These are phyloP conservation scores for Atta texana DNA, from an alignment of 1,140 invertebrate genomes.

Conservation along the genomic window DNA sequence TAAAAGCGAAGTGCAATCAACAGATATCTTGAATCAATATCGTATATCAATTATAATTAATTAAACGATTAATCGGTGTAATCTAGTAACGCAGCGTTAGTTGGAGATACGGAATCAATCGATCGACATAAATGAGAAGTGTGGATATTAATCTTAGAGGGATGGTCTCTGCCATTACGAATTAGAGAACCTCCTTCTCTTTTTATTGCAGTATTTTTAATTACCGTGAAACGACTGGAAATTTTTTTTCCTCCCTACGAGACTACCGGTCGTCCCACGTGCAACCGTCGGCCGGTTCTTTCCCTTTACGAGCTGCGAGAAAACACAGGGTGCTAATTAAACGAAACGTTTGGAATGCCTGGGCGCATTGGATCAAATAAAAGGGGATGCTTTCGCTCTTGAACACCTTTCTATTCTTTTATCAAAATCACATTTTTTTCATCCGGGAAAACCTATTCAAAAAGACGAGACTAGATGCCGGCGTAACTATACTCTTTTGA, in stretches of 20 bases:
- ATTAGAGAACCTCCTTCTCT: slow-evolving; percentile 74
- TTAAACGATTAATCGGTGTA: slow-evolving; percentile 76
- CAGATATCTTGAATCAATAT: slow-evolving; percentile 53
- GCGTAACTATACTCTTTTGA: slow-evolving; percentile 50
- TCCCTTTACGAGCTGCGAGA: slow-evolving; percentile 74
- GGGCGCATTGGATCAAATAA: slow-evolving; percentile 59
- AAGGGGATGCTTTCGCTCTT: slow-evolving; percentile 40
- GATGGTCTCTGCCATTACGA: slow-evolving; percentile 57
- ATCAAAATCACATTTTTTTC: slow-evolving; percentile 57
- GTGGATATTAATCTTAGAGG: slow-evolving; percentile 73
- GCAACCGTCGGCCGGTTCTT: slow-evolving; percentile 33
- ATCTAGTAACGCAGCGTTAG: slow-evolving; percentile 66
- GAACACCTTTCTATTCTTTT: slow-evolving; percentile 35
- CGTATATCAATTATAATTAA: slow-evolving; percentile 75
- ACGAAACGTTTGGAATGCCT: slow-evolving; percentile 75
- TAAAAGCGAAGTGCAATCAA: slow-evolving; percentile 45
- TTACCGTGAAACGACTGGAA: slow-evolving; percentile 75
- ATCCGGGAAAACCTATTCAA: neutral
- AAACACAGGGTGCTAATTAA: slow-evolving; percentile 77
- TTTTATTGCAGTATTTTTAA: slow-evolving; percentile 79
- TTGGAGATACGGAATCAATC: neutral
- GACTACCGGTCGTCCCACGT: slow-evolving; percentile 14
- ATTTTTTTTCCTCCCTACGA: slow-evolving; percentile 62
- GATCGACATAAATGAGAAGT: slow-evolving; percentile 46
- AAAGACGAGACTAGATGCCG: neutral